phyloP scores from a whole-genome alignment of 2,888 invertebrate genomes.

The Dynastes tityus region DNA sequence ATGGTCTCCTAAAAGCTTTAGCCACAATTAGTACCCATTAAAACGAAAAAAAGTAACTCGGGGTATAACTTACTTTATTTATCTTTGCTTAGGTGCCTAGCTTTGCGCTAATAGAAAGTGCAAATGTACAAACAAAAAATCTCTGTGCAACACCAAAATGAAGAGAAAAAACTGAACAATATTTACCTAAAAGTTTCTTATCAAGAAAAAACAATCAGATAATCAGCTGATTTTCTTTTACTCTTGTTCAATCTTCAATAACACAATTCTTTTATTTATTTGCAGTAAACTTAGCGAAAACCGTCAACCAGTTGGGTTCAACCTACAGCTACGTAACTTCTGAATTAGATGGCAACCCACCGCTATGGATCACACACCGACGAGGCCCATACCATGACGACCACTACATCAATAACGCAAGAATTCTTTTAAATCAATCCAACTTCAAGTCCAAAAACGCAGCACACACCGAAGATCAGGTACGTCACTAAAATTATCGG shows the following conservation, averaged over 20 bases:
- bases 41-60: background rate
- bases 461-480: slow-evolving; percentile 72
- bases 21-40: background rate
- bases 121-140: too few relatives aligned
- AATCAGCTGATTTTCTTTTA: too few relatives aligned
- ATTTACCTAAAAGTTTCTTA: too few relatives aligned
- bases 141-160: too few relatives aligned
- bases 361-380: slow-evolving; percentile 86
- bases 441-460: slow-evolving; percentile 76
- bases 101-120: too few relatives aligned
- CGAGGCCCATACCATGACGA: slow-evolving; percentile 78
- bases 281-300: slow-evolving; percentile 84
- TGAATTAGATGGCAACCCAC: slow-evolving; percentile 88
- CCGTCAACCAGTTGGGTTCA: slow-evolving; percentile 77
- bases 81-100: background rate
- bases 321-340: slow-evolving; percentile 78
- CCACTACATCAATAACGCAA: slow-evolving; percentile 90
- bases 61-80: background rate
- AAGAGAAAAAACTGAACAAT: too few relatives aligned
- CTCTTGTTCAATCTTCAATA: too few relatives aligned
- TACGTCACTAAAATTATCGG: slow-evolving; percentile 60
- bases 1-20: background rate
- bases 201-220: too few relatives aligned
- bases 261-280: slow-evolving; percentile 55
- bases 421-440: slow-evolving; percentile 80